Evolutionary conservation across 2,888 invertebrate species (phyloP), one percentile per base, ranked within the genome.

Genomic region (Erynnis tages): DNA sequence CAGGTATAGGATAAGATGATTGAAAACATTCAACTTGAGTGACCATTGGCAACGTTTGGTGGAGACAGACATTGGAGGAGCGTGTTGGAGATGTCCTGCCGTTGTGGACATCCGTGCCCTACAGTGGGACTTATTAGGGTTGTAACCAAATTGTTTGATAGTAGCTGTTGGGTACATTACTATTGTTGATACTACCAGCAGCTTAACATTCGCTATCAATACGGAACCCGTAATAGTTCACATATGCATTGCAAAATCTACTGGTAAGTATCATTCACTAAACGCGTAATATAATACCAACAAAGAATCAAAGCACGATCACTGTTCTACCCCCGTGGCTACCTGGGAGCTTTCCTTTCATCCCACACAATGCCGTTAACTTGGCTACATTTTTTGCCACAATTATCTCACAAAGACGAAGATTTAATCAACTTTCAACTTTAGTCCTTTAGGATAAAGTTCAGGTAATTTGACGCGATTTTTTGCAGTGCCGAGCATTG

Each of bases 271-370:
- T 65, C 59, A 66, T 75, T 72, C 67, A 79, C 75, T 73, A 69
- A 75, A 75, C 72, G 68, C 59, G 67, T 70, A 63, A 67, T 64
- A 14, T 30, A 32, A 40, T 29, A 21, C 17, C 5, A 34, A 49
- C 49, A 49, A 49, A 40, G 25, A 4, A 17, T 23, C 27, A 17
- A 37, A 32, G 37, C 10, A 25, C 8, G 23, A 41, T 69, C 62
- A 66, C 70, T 62, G 54, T 67, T 67, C 71, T 76, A 75, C 76
- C 79, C 81, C 78, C 17, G 17, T 32, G 11, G 41, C 76, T 87
- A 85, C 86, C 85, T 83, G 85, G 74, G 64, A 67, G 64, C 67
- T 75, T 78, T 74, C 72, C 71, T 68, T 76, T 77, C 68, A 65
- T 61, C 59, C 59, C 71, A 69, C 75, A 83, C 79, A 82, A 82